Evolutionary conservation across 2,797 vertebrate species (phyloP).

Genomic region (Leuciscus waleckii): DNA sequence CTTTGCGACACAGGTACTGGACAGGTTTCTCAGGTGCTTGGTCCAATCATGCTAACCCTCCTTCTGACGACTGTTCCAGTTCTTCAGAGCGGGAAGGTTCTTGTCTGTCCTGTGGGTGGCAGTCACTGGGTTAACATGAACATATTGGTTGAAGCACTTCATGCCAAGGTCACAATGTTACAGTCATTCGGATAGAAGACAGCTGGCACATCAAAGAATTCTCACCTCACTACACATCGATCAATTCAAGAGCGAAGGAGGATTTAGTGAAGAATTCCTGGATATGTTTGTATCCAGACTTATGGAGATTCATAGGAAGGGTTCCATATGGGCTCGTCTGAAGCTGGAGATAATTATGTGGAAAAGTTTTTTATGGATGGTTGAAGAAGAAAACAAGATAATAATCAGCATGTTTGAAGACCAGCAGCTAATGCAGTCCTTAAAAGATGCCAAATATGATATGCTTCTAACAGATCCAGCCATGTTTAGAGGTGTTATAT

Average conservation of each 20-base stretch:
- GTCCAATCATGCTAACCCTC: background rate
- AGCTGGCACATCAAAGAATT: slow-evolving; percentile 62
- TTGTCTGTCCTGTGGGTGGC: slow-evolving; percentile 58
- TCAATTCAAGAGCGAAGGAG: slow-evolving; percentile 31
- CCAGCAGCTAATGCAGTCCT: slow-evolving; percentile 35
- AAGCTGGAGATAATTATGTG: slow-evolving; percentile 38
- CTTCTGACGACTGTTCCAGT: background rate
- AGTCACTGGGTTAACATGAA: slow-evolving; percentile 68
- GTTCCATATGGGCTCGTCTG: slow-evolving; percentile 21
- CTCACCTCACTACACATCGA: slow-evolving; percentile 53
- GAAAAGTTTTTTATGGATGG: background rate
- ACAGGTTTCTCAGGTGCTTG: background rate
- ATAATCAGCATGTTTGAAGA: slow-evolving; percentile 42
- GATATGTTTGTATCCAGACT: background rate
- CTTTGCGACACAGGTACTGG: background rate
- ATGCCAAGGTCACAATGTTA: slow-evolving; percentile 56
- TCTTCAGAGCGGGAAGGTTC: no score
- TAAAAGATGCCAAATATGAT: slow-evolving; percentile 49
- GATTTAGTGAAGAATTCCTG: slow-evolving; percentile 22
- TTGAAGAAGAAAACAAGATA: slow-evolving; percentile 6
- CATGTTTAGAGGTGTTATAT: slow-evolving; percentile 21
- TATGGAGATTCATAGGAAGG: background rate
- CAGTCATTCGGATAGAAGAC: slow-evolving; percentile 52
- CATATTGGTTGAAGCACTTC: slow-evolving; percentile 48
- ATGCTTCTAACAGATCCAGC: slow-evolving; percentile 53